These are phyloP conservation scores for Tridacna gigas DNA, from an alignment of 2,888 invertebrate genomes.

Conservation along the genomic window DNA sequence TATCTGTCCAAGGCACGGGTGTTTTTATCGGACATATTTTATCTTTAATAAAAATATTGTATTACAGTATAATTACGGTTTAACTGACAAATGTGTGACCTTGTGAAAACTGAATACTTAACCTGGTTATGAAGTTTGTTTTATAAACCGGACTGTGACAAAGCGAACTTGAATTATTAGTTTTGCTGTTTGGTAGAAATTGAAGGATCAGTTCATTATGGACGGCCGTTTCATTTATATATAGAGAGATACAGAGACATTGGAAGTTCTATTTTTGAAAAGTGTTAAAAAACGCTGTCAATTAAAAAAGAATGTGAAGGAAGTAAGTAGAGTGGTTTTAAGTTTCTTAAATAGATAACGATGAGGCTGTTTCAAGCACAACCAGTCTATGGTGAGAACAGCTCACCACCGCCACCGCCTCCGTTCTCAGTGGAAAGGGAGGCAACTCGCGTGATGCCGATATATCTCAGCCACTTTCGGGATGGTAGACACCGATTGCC, in stretches of 20 bases:
- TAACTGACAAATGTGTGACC: background rate
- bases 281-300: too few relatives aligned
- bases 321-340: too few relatives aligned
- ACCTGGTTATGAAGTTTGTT: background rate
- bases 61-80: constrained; percentile 4
- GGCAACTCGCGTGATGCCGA: constrained; percentile 66
- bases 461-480: constrained; percentile 69
- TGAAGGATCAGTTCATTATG: too few relatives aligned
- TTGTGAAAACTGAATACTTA: constrained; percentile 15
- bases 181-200: too few relatives aligned
- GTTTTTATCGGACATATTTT: constrained; percentile 11
- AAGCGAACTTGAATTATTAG: too few relatives aligned
- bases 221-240: too few relatives aligned
- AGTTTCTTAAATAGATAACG: too few relatives aligned
- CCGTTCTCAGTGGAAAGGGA: constrained; percentile 68
- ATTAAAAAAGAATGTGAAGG: too few relatives aligned
- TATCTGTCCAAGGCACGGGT: background rate
- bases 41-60: constrained; percentile 32
- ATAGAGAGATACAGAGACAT: too few relatives aligned
- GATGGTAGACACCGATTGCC: constrained; percentile 72
- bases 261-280: too few relatives aligned
- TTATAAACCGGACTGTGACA: too few relatives aligned
- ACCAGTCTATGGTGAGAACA: constrained; percentile 61
- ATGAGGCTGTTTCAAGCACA: constrained; percentile 74
- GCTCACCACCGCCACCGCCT: constrained; percentile 70